These are phyloP conservation scores for Deroplatys truncata DNA, from an alignment of 2,888 invertebrate species.

Conservation along the genomic window DNA sequence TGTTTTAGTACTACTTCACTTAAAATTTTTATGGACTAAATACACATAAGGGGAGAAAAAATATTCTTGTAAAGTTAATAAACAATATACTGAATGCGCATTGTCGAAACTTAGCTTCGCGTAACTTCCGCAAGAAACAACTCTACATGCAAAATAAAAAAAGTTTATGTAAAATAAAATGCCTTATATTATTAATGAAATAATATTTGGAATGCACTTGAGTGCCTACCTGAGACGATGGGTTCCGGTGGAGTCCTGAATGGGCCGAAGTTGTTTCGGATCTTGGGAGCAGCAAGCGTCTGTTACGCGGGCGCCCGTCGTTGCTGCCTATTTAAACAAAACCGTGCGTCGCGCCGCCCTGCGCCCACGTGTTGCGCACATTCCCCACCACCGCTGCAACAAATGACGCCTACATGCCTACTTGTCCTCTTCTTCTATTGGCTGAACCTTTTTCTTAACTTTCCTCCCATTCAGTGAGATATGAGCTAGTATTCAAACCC, in stretches of 20 bases:
- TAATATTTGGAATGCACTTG: not conserved
- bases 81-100: too few species aligned
- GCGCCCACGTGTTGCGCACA: not conserved
- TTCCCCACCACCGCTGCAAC: not conserved
- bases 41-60: too few species aligned
- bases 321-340: not conserved
- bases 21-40: too few species aligned
- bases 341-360: not conserved
- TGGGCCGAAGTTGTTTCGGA: not conserved
- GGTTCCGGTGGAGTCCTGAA: not conserved
- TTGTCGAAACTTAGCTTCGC: too few species aligned
- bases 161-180: too few species aligned
- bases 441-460: not conserved
- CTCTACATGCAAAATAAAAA: too few species aligned
- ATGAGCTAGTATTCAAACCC: not conserved
- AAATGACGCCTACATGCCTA: not conserved
- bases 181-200: too few species aligned
- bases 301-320: not conserved
- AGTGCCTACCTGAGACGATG: not conserved
- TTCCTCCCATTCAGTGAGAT: not conserved
- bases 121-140: too few species aligned
- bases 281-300: not conserved
- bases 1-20: too few species aligned
- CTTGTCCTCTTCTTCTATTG: not conserved
- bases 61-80: too few species aligned